Base-by-base conservation (phyloP, 1,140 invertebrate genomes). In the Tetranychus urticae region DNA sequence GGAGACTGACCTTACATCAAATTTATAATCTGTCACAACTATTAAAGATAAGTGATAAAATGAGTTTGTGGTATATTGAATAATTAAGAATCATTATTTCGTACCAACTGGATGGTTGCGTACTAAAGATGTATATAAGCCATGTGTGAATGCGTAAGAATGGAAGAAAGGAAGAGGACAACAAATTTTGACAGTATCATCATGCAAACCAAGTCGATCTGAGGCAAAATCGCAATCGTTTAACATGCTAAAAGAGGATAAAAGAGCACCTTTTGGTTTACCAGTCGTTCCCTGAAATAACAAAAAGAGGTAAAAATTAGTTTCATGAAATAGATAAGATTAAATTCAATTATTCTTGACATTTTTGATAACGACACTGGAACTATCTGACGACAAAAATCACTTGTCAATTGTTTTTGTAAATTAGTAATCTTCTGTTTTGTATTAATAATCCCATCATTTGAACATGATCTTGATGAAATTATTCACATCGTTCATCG, bases 121-220 rank as follows among this genome's bases (percentile, higher is more conserved):
- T 31, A 33, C 31, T 23, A 35, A 13, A 31, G 58, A 48, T 2
- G 69, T 70, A 1, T 86, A 65, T 59, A 81, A 72, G 0, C 82
- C 86, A 48, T 83, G 74, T 1, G 84, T 76, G 39, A 83, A 80
- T 0, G 88, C 91, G 70, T 85, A 89, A 14, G 84, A 88, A 70
- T 98, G 93, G 69, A 96, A 97, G 13, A 96, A 76, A 0, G 92
- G 92, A 0, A 88, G 84, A 71, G 89, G 82, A 0, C 83, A 67
- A 68, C 86, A 89, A 33, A 52, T 33, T 48, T 86, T 68, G 13
- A 42, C 42, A 47, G 46, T 64, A 58, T 64, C 72, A 66, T 72
- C 73, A 56, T 73, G n/a, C n/a, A 45, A 35, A 7, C 34, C 7
- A n/a, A 79, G 71, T 62, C 84, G 76, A 58, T 74, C 71, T 0